Evolutionary conservation across 2,113 vertebrate species (phyloP).

Genomic region (Mastomys coucha): DNA sequence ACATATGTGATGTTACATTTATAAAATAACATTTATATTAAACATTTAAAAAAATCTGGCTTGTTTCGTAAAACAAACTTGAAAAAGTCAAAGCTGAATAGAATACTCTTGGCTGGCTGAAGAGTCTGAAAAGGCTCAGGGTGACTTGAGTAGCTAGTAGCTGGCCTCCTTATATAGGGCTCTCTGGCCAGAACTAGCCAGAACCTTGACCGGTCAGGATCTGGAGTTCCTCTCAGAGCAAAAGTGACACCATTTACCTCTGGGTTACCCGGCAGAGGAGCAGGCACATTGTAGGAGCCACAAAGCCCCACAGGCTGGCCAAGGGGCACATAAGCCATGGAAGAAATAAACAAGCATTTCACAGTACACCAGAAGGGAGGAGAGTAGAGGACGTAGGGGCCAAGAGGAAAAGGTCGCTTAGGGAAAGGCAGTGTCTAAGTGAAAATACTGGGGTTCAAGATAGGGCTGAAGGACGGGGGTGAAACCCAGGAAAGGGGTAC

Average conservation of each 20-base stretch:
- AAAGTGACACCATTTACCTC: background rate
- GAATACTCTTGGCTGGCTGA: background rate
- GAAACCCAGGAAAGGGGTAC: background rate
- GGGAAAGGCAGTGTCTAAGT: background rate
- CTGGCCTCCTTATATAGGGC: background rate
- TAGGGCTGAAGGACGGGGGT: background rate
- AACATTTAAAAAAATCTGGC: constrained; percentile 38
- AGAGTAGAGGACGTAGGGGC: background rate
- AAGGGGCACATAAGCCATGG: background rate
- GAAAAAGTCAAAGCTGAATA: constrained; percentile 58
- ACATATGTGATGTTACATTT: background rate
- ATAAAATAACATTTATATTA: constrained; percentile 58
- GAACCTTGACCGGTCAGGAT: background rate
- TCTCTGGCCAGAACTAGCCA: background rate
- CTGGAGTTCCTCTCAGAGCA: background rate
- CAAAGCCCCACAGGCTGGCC: background rate
- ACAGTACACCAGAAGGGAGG: background rate
- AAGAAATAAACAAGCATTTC: background rate
- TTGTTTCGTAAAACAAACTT: constrained; percentile 63
- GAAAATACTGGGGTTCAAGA: background rate
- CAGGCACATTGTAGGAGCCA: background rate
- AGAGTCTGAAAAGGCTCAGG: background rate
- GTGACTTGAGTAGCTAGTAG: background rate
- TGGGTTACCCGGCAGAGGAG: background rate
- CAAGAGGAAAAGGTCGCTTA: background rate